Evolutionary conservation across 2,797 vertebrate species (phyloP), one percentile per base, ranked within the genome.

Genomic region (Apodemus agrarius): DNA sequence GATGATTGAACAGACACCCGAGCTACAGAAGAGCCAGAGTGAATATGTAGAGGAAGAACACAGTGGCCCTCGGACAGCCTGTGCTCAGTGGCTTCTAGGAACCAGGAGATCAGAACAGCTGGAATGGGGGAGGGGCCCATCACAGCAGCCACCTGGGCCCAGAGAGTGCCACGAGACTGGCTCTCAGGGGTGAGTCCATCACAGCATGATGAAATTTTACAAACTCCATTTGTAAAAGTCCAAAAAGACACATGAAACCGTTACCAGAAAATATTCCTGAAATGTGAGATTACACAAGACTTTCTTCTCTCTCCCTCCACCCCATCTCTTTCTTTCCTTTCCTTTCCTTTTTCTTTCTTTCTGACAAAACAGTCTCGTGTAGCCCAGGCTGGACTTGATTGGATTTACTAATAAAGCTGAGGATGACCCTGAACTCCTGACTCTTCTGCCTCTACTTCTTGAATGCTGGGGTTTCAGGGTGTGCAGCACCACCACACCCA

Each of bases 221-320:
- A 65, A 46, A 19, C 67, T 69, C 31, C n/a, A 40, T 69, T 5
- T 90, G 43, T 67, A 79, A 54, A 78, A 26, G 57, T 43, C 21
- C n/a, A 46, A 90, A 93, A 86, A n/a, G 72, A 87, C 14, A 75
- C 49, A 65, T 3, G 7, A 65, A 65, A 61, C 22, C 49, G 24
- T 83, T 76, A 49, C 40, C 54, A 90, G 57, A 76, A 96, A 92
- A 69, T 75, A 84, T 65, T 61, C 91, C 61, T 12, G 43, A 46
- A 37, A 78, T 46, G 8, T 69, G 24, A 40, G n/a, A 49, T 65
- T 79, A 86, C 0, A 78, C 40, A 26, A 90, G 49, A 22, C 17
- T 67, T 34, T 49, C 17, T 63, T 43, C 81, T 80, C 49, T 80
- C 78, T 57, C 49, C 31, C 78, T n/a, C 31, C 40, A 75, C 79